Base-by-base conservation (phyloP, 2,113 vertebrate genomes). In the Apodemus sylvaticus region DNA sequence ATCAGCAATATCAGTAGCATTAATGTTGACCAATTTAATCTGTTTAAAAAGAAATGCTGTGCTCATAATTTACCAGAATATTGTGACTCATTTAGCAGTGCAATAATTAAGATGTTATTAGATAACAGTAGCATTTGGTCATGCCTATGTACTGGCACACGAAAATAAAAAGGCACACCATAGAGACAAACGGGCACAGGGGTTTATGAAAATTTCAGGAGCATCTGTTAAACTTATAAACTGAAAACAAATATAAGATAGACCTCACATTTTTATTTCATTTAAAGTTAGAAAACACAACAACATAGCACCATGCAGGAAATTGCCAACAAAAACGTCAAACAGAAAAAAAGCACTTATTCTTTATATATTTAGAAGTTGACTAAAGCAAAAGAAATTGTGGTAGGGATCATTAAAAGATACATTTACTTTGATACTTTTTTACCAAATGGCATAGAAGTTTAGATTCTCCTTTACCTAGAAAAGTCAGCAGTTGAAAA, bases 1-100 rank as follows among this genome's bases (percentile, higher is more conserved):
- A 97, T 99, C 99, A 60, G 99, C 99, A 82, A 99, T 99, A 97
- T 99, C 99, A 42, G 99, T 99, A 88, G 99, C 99, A 98, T 99
- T 99, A 97, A 99, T 99, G 98, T 99, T 99, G 97, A 99, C 99
- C 92, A 99, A 98, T 91, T 99, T 99, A 97, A 99, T 99, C 99
- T 99, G 98, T 82, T 71, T 8, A 42, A 94, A 98, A 96, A 97
- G 77, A 98, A 94, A 97, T 93, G 0, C 20, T 1, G 0, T 62
- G 34, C 95, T 95, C 96, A 66, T 91, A 85, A 89, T 2, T 62
- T 0, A 79, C 55, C 16, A 36, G 73, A 89, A 90, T 79, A 62
- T 51, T 24, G 45, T 5, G 91, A 19, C 17, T 5, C 36, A 92
- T 17, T 82, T 77, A 45, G 42, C 45, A 20, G 51, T 1, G 9